Evolutionary conservation across 53 echinoderm and acorn worm species (phyloP), one percentile per base, ranked within the genome.

Genomic region (Henricia sp.): DNA sequence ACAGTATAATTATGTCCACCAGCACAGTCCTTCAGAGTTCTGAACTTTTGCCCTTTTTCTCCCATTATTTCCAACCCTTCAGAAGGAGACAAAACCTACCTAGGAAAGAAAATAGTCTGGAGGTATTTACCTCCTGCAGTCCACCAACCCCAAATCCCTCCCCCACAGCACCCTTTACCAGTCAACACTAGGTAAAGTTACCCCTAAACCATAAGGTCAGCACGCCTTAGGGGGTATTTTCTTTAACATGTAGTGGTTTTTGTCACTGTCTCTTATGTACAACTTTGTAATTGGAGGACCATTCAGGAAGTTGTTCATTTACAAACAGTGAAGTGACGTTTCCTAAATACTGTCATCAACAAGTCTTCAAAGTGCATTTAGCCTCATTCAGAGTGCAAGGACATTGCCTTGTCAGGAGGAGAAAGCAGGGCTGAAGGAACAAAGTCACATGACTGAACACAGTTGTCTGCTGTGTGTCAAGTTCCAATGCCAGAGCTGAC

Each of bases 11-110:
- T 29, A 52, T 21, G 23, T 37, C 54, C 37, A 26, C 73, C 32
- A 34, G 52, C 35, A 37, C 56, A 38, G 56, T 56, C 74, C 74
- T 74, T 74, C 55, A 56, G 74, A 56, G 55, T 39, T 74, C 57
- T 54, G 36, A 37, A 56, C 74, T 37, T 11, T 33, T 26, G 34
- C 17, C n/a, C n/a, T 32, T 13, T 69, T 20, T 19, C 34, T 35
- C 34, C 72, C n/a, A 35, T 72, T 72, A 52, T 72, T 51, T 50
- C 34, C 9, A 20, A 72, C 27, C 35, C 19, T 65, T 4, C 19
- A 19, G 65, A 37, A 35, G 65, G 65, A 16, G 65, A 65, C 12
- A 65, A 36, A 65, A 16, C 8, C 8, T 10, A 46, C 14, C 8
- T 46, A 46, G 48, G 14, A 46, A 46, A 46, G 48, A 46, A 46